Conservation (phyloP, 2,888 invertebrate species). For the Drosophila siamana region DNA sequence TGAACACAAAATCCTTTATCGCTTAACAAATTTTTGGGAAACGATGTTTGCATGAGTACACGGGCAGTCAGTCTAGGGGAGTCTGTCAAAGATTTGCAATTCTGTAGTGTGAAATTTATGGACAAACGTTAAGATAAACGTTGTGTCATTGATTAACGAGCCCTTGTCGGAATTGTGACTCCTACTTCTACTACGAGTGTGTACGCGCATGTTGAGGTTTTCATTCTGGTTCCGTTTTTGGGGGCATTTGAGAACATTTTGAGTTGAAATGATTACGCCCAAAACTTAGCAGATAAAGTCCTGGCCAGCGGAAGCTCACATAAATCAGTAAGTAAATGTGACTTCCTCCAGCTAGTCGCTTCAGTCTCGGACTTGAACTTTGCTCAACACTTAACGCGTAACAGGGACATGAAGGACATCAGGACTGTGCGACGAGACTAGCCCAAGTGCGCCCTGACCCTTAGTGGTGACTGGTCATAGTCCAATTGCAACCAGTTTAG, state of each 20-base stretch:
- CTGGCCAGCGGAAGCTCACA: slow-evolving; percentile 67
- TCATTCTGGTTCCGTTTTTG: slow-evolving; percentile 33
- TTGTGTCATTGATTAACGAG: slow-evolving; percentile 77
- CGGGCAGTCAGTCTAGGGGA: background rate
- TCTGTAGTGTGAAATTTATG: slow-evolving; percentile 77
- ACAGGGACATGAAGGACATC: slow-evolving; percentile 27
- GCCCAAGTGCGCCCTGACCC: slow-evolving; percentile 22
- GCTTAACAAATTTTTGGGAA: slow-evolving; percentile 22
- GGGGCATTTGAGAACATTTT: slow-evolving; percentile 65
- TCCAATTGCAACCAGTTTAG: slow-evolving; percentile 34
- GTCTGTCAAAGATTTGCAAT: slow-evolving; percentile 67
- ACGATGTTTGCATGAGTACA: background rate
- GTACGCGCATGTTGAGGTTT: slow-evolving; percentile 21
- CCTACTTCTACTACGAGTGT: slow-evolving; percentile 9
- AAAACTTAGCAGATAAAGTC: slow-evolving; percentile 77
- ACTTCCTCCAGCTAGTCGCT: slow-evolving; percentile 50
- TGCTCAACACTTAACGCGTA: slow-evolving; percentile 62
- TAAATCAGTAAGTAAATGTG: slow-evolving; percentile 79
- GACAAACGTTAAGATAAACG: slow-evolving; percentile 76
- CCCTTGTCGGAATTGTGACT: slow-evolving; percentile 53
- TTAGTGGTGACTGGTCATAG: slow-evolving; percentile 28
- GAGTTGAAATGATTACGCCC: slow-evolving; percentile 79
- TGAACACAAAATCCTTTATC: slow-evolving; percentile 39
- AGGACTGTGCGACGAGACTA: slow-evolving; percentile 14
- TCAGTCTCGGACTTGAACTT: slow-evolving; percentile 38